Conservation (phyloP, 2,888 invertebrate genomes). For the Cristatella mucedo region DNA sequence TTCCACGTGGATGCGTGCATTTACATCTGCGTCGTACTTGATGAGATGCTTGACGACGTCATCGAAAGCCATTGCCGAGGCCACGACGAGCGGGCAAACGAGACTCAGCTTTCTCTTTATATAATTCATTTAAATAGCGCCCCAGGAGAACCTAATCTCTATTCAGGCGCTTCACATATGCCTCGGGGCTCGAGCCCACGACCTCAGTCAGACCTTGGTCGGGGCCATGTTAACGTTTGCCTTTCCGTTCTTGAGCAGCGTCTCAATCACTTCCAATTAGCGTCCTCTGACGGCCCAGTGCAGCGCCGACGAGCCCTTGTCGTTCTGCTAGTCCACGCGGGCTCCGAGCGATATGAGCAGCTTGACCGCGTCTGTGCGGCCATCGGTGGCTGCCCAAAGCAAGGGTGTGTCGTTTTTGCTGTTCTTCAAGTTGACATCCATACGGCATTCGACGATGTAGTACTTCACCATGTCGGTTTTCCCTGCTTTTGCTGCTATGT, state of each 20-base stretch:
- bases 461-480: slow-evolving; percentile 16
- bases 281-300: slow-evolving; percentile 35
- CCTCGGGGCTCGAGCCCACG: too few species aligned
- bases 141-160: too few species aligned
- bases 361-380: slow-evolving; percentile 18
- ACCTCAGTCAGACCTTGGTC: too few species aligned
- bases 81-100: slow-evolving; percentile 28
- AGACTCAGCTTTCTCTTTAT: slow-evolving; percentile 26
- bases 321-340: slow-evolving; percentile 22
- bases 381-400: slow-evolving; percentile 31
- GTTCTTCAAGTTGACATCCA: slow-evolving; percentile 20
- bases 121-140: too few species aligned
- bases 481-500: too few species aligned
- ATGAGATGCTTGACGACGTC: slow-evolving; percentile 19
- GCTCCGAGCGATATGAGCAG: slow-evolving; percentile 19
- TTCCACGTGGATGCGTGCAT: slow-evolving; percentile 24
- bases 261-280: slow-evolving; percentile 21
- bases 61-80: slow-evolving; percentile 25
- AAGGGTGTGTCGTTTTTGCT: slow-evolving; percentile 30
- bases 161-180: too few species aligned
- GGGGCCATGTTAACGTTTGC: too few species aligned
- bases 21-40: slow-evolving; percentile 22
- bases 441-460: slow-evolving; percentile 7
- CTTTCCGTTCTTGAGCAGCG: too few species aligned
- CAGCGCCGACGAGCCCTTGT: slow-evolving; percentile 33